These are phyloP conservation scores for Rhinogobius similis DNA, from an alignment of 2,113 vertebrate species.

Conservation along the genomic window DNA sequence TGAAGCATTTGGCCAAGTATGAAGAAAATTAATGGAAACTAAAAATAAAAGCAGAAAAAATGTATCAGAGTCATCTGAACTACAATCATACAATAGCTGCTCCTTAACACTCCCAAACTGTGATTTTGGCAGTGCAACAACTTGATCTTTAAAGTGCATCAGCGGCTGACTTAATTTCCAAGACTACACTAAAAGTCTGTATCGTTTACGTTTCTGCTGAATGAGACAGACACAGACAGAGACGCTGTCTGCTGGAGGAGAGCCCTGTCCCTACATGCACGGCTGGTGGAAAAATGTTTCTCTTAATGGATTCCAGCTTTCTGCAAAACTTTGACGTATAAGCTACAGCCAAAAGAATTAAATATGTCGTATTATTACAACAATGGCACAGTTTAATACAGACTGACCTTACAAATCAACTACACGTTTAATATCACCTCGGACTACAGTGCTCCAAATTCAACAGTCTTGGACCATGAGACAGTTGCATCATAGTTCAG, in stretches of 20 bases:
- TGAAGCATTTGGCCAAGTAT: conserved; percentile 25
- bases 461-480: neutral
- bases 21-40: conserved; percentile 39
- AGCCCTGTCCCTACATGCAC: conserved; percentile 68
- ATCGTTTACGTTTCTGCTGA: neutral
- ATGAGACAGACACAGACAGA: conserved; percentile 39
- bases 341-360: conserved; percentile 55
- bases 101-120: neutral
- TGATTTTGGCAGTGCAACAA: neutral
- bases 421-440: neutral
- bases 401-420: neutral
- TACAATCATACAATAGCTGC: neutral
- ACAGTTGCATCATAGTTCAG: conserved; percentile 13
- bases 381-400: conserved; percentile 11
- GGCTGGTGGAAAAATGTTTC: conserved; percentile 71
- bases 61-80: neutral
- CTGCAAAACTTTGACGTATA: conserved; percentile 54
- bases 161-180: neutral
- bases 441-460: neutral
- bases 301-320: conserved; percentile 72
- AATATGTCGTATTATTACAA: conserved; percentile 65
- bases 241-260: conserved; percentile 57
- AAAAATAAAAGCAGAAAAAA: conserved; percentile 36
- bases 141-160: neutral
- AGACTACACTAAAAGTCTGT: neutral